Percentiles rank a stretch among this genome's conserved stretches.
phyloP scores from a whole-genome alignment of 2,797 vertebrate genomes.

The Heteromormyrus szaboi region DNA sequence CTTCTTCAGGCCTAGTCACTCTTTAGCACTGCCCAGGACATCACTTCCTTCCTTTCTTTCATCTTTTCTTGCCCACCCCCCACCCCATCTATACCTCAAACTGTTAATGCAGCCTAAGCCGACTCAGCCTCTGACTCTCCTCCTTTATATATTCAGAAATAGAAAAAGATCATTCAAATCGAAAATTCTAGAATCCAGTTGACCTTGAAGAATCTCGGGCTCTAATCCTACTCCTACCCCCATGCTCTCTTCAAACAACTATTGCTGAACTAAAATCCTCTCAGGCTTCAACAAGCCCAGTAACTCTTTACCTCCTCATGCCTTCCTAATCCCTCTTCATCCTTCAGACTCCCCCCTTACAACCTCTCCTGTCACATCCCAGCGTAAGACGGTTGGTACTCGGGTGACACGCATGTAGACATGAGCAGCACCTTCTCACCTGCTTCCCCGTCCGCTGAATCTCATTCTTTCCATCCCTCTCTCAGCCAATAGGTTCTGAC shows the following conservation, averaged over 20 bases:
- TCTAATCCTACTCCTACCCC: neutral
- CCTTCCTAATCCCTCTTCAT: neutral
- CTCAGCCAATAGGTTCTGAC: neutral
- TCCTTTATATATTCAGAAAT: neutral
- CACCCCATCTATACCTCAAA: neutral
- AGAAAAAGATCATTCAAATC: neutral
- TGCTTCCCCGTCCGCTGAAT: neutral
- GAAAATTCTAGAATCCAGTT: neutral
- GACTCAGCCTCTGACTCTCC: neutral
- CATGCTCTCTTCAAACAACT: slow-evolving; percentile 7
- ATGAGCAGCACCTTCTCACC: neutral
- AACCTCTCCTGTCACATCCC: neutral
- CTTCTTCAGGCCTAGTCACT: neutral
- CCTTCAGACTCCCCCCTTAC: neutral
- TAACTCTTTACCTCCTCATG: slow-evolving; percentile 7
- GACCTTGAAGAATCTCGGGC: neutral
- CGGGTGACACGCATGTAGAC: neutral
- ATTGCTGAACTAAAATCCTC: slow-evolving; percentile 2
- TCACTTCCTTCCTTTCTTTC: neutral
- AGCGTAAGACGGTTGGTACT: neutral
- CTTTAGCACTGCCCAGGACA: neutral
- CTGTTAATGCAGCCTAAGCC: slow-evolving; percentile 2
- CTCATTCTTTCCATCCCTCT: neutral
- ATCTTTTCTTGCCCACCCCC: neutral
- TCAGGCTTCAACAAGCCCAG: neutral